phyloP scores from a whole-genome alignment of 1,140 invertebrate genomes.

The Agrypnia vestita region DNA sequence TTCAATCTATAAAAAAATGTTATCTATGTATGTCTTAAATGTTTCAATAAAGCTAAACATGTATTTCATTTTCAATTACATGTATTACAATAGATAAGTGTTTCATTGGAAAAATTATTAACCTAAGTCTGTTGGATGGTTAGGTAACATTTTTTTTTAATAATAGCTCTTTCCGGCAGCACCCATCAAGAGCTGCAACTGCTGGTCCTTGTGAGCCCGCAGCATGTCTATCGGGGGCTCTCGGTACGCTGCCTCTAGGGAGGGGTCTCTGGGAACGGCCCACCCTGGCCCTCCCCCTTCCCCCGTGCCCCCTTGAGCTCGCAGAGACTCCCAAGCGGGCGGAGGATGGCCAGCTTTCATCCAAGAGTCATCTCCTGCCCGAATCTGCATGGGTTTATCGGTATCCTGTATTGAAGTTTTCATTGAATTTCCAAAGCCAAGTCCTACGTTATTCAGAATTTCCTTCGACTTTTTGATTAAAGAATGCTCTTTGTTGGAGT shows the following conservation, averaged over 20 bases:
- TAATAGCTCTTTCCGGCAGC: slow-evolving; percentile 38
- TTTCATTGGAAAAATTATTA: too few species aligned
- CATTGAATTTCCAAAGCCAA: slow-evolving; percentile 45
- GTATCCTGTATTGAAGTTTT: slow-evolving; percentile 43
- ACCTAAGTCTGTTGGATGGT: too few species aligned
- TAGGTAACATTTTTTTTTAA: too few species aligned
- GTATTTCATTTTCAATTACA: too few species aligned
- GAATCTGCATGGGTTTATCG: slow-evolving; percentile 47
- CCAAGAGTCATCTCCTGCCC: slow-evolving; percentile 43
- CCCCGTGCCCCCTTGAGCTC: background rate
- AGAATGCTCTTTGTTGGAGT: slow-evolving; percentile 53
- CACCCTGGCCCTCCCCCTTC: background rate
- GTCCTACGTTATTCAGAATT: slow-evolving; percentile 51
- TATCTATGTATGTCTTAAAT: too few species aligned
- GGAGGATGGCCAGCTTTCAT: slow-evolving; percentile 30
- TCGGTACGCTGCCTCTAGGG: slow-evolving; percentile 52
- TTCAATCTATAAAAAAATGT: too few species aligned
- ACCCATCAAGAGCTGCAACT: slow-evolving; percentile 48
- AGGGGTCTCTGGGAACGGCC: slow-evolving; percentile 48
- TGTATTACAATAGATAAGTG: too few species aligned
- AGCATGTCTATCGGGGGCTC: slow-evolving; percentile 52
- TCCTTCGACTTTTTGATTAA: slow-evolving; percentile 50
- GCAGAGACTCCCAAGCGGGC: background rate
- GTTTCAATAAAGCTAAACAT: too few species aligned
- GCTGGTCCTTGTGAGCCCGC: slow-evolving; percentile 51